Evolutionary conservation across 2,797 vertebrate genomes (phyloP).

Genomic region (Cirrhinus mrigala): DNA sequence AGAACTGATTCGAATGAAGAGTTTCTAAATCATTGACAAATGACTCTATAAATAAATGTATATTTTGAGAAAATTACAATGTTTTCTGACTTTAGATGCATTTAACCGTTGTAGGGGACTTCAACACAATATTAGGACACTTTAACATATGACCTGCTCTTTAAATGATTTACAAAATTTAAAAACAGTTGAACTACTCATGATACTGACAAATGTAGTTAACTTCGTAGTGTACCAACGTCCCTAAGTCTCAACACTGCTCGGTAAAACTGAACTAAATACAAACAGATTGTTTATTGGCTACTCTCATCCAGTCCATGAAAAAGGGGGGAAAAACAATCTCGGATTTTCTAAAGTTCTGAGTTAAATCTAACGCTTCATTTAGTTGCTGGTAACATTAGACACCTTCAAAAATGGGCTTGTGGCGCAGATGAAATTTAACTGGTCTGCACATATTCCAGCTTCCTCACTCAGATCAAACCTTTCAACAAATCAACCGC

Average conservation of each 20-base stretch:
- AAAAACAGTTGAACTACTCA: not conserved
- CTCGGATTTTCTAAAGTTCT: not conserved
- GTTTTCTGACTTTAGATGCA: no score
- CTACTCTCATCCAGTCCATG: not conserved
- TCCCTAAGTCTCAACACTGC: not conserved
- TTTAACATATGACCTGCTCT: no score
- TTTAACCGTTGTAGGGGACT: no score
- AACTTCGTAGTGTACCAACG: not conserved
- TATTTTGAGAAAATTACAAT: no score
- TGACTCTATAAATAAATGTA: no score
- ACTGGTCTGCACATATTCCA: constrained; percentile 24
- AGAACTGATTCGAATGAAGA: no score
- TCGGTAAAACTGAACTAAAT: constrained; percentile 11
- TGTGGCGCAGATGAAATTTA: constrained; percentile 8
- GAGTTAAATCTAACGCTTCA: constrained; percentile 1
- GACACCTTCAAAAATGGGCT: constrained; percentile 20
- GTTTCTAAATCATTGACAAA: no score
- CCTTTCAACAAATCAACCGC: constrained; percentile 45
- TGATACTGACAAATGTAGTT: not conserved
- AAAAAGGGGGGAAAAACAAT: not conserved
- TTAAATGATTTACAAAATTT: not conserved
- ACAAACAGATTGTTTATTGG: constrained; percentile 4
- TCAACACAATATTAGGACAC: no score
- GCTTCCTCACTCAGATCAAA: constrained; percentile 40
- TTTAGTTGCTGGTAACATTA: constrained; percentile 29